Conservation (phyloP, 2,888 invertebrate genomes). For the Drosophila crucigera region DNA sequence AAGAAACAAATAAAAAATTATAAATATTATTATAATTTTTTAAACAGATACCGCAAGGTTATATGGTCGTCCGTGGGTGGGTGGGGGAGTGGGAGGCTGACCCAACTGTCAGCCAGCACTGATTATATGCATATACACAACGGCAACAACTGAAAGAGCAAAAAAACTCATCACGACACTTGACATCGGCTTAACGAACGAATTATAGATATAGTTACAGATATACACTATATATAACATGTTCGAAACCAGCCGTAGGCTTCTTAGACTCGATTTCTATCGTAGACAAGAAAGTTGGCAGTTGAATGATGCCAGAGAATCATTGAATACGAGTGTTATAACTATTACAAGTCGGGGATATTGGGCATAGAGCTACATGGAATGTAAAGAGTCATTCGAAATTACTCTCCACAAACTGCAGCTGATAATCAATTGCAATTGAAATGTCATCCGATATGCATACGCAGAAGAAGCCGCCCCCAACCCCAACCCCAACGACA, state of each 20-base stretch:
- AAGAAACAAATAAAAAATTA: background rate
- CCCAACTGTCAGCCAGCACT: background rate
- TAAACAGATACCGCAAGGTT: conserved; percentile 1
- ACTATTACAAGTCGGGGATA: background rate
- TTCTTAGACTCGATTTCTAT: background rate
- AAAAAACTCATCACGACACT: background rate
- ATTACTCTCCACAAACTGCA: background rate
- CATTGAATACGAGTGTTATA: background rate
- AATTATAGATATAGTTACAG: no score
- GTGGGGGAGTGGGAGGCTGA: background rate
- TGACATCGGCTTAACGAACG: background rate
- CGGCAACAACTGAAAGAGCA: background rate
- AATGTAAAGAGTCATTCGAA: background rate
- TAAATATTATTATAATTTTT: background rate
- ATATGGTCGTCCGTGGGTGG: background rate
- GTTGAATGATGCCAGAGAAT: background rate
- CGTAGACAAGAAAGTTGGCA: background rate
- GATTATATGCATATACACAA: background rate
- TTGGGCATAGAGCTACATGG: background rate
- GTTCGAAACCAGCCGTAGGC: background rate
- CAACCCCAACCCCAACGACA: no score
- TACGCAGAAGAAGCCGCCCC: background rate
- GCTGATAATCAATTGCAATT: background rate
- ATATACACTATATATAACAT: background rate
- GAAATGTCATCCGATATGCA: conserved; percentile 4